These are phyloP conservation scores for Calameuta filiformis DNA, from an alignment of 2,888 invertebrate species.

Conservation along the genomic window DNA sequence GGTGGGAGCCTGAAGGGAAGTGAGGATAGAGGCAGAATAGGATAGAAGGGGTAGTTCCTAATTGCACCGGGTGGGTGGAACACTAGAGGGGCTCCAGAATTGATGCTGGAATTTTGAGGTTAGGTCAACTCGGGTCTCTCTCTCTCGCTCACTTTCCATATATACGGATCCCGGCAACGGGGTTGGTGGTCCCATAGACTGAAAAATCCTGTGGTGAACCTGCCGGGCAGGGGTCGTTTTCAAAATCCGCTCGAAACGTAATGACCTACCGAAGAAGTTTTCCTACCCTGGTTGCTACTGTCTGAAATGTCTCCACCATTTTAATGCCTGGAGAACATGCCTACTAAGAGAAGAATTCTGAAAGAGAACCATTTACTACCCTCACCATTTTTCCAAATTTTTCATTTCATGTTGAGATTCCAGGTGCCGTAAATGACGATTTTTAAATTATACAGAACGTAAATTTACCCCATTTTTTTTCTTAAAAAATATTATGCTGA, in stretches of 20 bases:
- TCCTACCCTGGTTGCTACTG: not conserved
- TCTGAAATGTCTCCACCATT: not conserved
- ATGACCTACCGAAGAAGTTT: conserved; percentile 30
- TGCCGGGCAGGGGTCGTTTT: conserved; percentile 50
- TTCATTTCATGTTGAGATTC: not conserved
- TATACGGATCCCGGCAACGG: conserved; percentile 12
- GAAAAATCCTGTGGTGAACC: conserved; percentile 62
- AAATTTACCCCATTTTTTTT: conserved; percentile 17
- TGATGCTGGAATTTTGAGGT: conserved; percentile 64
- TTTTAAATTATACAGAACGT: conserved; percentile 6
- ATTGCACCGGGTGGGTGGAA: conserved; percentile 60
- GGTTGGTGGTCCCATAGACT: conserved; percentile 53
- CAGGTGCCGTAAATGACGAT: not conserved
- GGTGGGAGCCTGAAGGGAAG: conserved; percentile 51
- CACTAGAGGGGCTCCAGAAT: conserved; percentile 57
- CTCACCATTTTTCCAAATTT: not conserved
- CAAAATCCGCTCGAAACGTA: conserved; percentile 50
- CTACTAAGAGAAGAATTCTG: not conserved
- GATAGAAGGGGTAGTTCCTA: conserved; percentile 61
- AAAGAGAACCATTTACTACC: conserved; percentile 1
- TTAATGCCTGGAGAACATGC: not conserved
- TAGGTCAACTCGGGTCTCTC: conserved; percentile 52
- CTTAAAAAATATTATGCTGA: not conserved
- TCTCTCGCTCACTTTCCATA: conserved; percentile 10
- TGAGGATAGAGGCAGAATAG: conserved; percentile 55